Base-by-base conservation (phyloP, 1,140 invertebrate species). In the Bombus waltoni region DNA sequence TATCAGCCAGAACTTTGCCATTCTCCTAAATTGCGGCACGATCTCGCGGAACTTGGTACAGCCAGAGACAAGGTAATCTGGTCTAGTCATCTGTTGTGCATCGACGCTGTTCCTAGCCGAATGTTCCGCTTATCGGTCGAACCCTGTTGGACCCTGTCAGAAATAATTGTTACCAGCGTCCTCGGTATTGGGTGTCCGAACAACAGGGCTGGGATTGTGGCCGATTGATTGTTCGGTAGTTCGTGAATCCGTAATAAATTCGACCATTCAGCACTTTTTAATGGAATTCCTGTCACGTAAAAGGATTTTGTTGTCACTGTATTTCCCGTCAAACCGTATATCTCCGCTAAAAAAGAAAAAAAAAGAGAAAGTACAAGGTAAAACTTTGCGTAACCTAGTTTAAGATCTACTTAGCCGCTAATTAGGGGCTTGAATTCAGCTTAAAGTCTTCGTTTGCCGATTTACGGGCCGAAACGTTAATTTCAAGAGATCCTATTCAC, bases 1-100 rank as follows among this genome's bases (percentile, higher is more conserved):
- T 44, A 74, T 74, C 80, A 32, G 35, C 53, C 65, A 57, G 4
- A 82, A 82, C 80, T 82, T 82, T 22, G 11, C 38, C 32, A 44
- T 62, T n/a, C 70, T 15, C 44, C 40, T 65, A 62, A 82, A 74
- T 74, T 74, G 68, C 68, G 40, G 35, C 70, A 66, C 71, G 66
- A 82, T 82, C 42, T 44, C 57, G 57, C 42, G 25, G 47, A 72
- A 73, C 44, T 81, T 72, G 2, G 42, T 35, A 3, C 62, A 9
- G 18, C 53, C 59, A 75, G 53, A 62, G 71, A 53, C 72, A 75
- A 38, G 53, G 10, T 59, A 44, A 47, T 57, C 53, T 74, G 53
- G 22, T 44, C 53, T 25, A 65, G 53, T 74, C 40, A 47, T 65
- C 57, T 44, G 80, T 28, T 68, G 44, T 32, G 6, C 40, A 82